These are phyloP conservation scores for Subanguina moxae DNA, from an alignment of 1,140 invertebrate genomes.

Conservation along the genomic window DNA sequence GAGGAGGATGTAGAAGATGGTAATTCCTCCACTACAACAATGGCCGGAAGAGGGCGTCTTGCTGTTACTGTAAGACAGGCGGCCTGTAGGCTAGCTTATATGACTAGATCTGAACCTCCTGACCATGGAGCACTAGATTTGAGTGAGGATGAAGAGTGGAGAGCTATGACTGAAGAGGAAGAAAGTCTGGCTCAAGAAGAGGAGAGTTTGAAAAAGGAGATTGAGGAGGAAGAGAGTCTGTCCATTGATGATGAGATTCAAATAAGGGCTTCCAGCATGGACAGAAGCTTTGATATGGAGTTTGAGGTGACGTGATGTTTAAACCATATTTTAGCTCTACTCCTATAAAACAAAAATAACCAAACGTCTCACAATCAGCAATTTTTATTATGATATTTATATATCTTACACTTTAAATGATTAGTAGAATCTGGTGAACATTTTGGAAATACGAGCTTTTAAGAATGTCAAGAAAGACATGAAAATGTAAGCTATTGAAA, in stretches of 20 bases:
- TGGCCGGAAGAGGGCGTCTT: slow-evolving; percentile 3
- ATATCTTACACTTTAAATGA: too few species aligned
- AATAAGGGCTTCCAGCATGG: not conserved
- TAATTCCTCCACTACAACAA: slow-evolving; percentile 14
- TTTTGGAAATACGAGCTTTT: too few species aligned
- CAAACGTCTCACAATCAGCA: too few species aligned
- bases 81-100: not conserved
- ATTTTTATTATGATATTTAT: too few species aligned
- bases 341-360: too few species aligned
- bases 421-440: too few species aligned
- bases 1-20: slow-evolving; percentile 12
- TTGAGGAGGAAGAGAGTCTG: slow-evolving; percentile 37
- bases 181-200: slow-evolving; percentile 48
- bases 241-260: slow-evolving; percentile 1
- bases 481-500: too few species aligned
- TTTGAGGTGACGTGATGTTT: slow-evolving; percentile 6
- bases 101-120: not conserved
- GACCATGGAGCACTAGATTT: slow-evolving; percentile 18
- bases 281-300: not conserved
- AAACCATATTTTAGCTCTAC: not conserved
- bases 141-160: slow-evolving; percentile 43
- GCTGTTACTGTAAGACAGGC: not conserved
- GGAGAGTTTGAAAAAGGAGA: slow-evolving; percentile 49
- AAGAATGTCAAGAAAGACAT: too few species aligned
- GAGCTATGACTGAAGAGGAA: slow-evolving; percentile 52